phyloP scores from a whole-genome alignment of 2,113 vertebrate genomes.

The Ptilorrhoa leucosticta region DNA sequence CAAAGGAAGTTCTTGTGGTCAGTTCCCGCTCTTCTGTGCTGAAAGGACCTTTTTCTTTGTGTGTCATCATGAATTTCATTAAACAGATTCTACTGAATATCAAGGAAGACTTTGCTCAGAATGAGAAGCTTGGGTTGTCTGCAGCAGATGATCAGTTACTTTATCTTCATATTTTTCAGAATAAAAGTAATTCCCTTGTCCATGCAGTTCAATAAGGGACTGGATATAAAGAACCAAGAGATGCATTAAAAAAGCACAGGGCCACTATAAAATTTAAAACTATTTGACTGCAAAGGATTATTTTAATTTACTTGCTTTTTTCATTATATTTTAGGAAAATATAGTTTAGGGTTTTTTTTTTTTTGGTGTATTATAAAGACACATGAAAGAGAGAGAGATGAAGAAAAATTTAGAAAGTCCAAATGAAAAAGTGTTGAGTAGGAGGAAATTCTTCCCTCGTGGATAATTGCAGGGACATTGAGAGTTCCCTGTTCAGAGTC shows the following conservation, averaged over 20 bases:
- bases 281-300: background rate
- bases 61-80: background rate
- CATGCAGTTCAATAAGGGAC: background rate
- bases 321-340: background rate
- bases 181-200: background rate
- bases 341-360: accelerated
- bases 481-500: background rate
- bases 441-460: background rate
- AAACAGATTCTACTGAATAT: background rate
- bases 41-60: background rate
- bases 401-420: background rate
- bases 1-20: background rate
- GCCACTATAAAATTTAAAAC: background rate
- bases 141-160: background rate
- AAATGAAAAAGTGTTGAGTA: background rate
- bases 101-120: background rate
- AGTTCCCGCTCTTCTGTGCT: background rate
- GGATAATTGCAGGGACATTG: background rate
- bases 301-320: background rate
- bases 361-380: background rate
- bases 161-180: background rate
- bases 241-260: background rate
- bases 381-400: background rate
- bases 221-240: background rate
- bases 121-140: background rate